Evolutionary conservation across 2,113 vertebrate genomes (phyloP), one percentile per base, ranked within the genome.

Genomic region (Hyla sarda): DNA sequence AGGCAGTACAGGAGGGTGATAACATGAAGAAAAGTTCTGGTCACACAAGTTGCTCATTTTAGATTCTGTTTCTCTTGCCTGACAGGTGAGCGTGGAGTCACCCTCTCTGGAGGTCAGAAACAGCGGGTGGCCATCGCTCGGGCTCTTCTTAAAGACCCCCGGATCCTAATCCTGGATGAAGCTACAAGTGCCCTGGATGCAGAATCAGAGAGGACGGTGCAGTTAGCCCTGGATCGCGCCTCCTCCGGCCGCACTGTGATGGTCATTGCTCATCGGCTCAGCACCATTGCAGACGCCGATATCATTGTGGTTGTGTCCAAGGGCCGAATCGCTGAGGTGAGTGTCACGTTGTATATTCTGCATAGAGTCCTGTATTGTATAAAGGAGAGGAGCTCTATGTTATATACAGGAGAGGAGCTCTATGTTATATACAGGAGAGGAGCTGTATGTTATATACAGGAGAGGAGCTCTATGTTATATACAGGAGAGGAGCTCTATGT

Each of bases 51-150:
- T n/a, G n/a, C 3, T 23, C 19, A 56, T 1, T 6, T 1, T 1
- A 0, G 41, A 41, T 41, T 3, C 3, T 2, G 14, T 52, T 60
- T 25, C 7, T 9, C 3, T 16, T 5, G 1, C 0, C n/a, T 11
- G 17, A 16, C 89, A 97, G 97, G 98, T 0, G 97, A 99, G 87
- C 95, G 97, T 0, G 98, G 98, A 0, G 88, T 92, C 72, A 93
- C 96, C 0, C 90, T 99, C 19, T 99, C 98, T 0, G 97, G 97
- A 0, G 97, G 97, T 0, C 97, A 99, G 94, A 98, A 98, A 88
- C 98, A 99, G 88, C 96, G 98, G 11, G 91, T 99, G 2, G 98
- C 97, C 74, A 98, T 98, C 0, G 97, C 98, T 78, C 96, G 97
- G 0, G 98, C 97, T 0, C 93, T 99, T 56, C 92, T 99, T 88